A percentile compares a stretch with the other conserved stretches of the same genome.
These are phyloP conservation scores for Diglossa cyanea DNA, from an alignment of 2,797 vertebrate species.

Conservation along the genomic window DNA sequence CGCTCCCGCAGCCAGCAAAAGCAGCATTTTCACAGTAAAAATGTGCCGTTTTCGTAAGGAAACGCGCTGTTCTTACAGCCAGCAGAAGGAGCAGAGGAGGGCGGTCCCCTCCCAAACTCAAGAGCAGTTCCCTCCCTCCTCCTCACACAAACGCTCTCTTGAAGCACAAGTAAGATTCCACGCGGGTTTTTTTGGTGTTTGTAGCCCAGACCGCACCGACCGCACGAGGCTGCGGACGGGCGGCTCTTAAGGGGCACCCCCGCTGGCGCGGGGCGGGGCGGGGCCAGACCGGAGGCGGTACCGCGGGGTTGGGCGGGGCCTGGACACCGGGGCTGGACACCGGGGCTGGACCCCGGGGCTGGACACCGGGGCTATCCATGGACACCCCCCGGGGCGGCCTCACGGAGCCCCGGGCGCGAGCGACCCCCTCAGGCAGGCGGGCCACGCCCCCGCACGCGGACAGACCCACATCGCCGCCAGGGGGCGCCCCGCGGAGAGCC, in stretches of 20 bases:
- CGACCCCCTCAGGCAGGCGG: background rate
- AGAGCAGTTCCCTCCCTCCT: background rate
- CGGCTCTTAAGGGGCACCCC: accelerated
- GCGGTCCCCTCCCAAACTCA: background rate
- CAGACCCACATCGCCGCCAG: background rate
- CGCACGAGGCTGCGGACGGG: accelerated
- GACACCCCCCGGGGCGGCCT: background rate
- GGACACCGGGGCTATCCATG: background rate
- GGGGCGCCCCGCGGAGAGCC: background rate
- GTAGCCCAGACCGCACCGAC: background rate
- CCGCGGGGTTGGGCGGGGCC: background rate
- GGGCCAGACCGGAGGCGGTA: background rate
- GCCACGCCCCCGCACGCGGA: background rate
- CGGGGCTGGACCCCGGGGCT: background rate
- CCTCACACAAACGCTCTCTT: background rate
- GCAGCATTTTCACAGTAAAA: background rate
- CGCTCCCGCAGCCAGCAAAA: accelerated
- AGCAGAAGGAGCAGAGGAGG: no score
- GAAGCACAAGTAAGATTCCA: accelerated
- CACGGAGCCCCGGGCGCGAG: background rate
- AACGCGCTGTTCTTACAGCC: accelerated
- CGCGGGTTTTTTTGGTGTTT: accelerated
- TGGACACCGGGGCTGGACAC: background rate
- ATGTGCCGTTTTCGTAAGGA: accelerated
- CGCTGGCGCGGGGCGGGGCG: accelerated